These are phyloP conservation scores for Pyralis farinalis DNA, from an alignment of 2,888 invertebrate genomes.

Conservation along the genomic window DNA sequence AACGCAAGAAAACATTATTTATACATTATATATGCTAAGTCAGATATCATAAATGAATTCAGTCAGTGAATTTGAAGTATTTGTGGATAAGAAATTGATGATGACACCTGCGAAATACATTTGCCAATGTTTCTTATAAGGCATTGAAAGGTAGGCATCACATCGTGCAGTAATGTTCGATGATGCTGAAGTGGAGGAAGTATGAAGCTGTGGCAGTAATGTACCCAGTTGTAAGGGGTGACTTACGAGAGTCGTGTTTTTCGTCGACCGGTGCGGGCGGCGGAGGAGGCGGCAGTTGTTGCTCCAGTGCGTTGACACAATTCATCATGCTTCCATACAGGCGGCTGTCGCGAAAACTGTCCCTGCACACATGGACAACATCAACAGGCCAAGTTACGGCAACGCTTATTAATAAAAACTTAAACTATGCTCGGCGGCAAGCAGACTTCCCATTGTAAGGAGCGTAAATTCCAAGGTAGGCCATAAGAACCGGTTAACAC, in stretches of 20 bases:
- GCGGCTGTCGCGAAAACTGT: slow-evolving; percentile 94
- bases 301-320: slow-evolving; percentile 96
- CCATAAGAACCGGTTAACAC: too few species aligned
- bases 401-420: too few species aligned
- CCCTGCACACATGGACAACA: slow-evolving; percentile 80
- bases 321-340: slow-evolving; percentile 97
- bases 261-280: slow-evolving; percentile 73
- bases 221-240: too few species aligned
- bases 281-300: slow-evolving; percentile 88
- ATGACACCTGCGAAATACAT: background rate
- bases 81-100: background rate
- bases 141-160: slow-evolving; percentile 1
- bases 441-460: too few species aligned
- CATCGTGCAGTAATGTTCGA: slow-evolving; percentile 5
- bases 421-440: too few species aligned
- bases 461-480: too few species aligned
- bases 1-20: too few species aligned
- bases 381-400: slow-evolving; percentile 13
- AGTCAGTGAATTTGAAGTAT: background rate
- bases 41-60: background rate
- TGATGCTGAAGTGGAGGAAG: slow-evolving; percentile 5
- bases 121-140: background rate
- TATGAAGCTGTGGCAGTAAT: slow-evolving; percentile 10
- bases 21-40: too few species aligned
- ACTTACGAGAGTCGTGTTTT: slow-evolving; percentile 76